Evolutionary conservation across 2,888 invertebrate species (phyloP).

Genomic region (Phortica magna): DNA sequence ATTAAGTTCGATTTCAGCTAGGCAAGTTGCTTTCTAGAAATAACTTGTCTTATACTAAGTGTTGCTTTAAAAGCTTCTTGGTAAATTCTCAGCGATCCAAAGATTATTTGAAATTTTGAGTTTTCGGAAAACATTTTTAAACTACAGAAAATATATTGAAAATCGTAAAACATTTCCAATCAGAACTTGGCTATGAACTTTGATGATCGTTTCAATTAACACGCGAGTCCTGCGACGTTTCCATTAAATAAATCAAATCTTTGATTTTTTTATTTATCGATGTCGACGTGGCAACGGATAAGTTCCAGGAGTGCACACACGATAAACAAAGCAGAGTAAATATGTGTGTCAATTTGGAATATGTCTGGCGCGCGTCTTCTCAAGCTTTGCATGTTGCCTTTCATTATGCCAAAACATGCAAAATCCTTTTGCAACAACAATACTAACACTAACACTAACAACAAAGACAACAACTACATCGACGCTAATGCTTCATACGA

Average conservation of each 20-base stretch:
- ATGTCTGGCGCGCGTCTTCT: conserved; percentile 34
- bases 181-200: no score
- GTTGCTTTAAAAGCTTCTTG: not conserved
- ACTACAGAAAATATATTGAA: no score
- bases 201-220: no score
- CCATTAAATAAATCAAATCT: no score
- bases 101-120: no score
- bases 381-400: conserved; percentile 21
- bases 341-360: conserved; percentile 28
- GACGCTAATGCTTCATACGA: conserved; percentile 31
- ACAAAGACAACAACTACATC: no score
- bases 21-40: not conserved
- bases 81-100: no score
- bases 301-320: not conserved
- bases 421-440: conserved; percentile 20
- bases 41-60: not conserved
- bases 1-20: not conserved
- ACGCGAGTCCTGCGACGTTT: no score
- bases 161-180: no score
- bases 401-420: conserved; percentile 34
- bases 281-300: conserved; percentile 5
- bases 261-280: conserved; percentile 9
- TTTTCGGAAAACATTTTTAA: no score
- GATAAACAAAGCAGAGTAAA: not conserved
- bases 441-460: not conserved